Conservation (phyloP, 2,888 invertebrate species). For the Sphaerophoria rueppellii region DNA sequence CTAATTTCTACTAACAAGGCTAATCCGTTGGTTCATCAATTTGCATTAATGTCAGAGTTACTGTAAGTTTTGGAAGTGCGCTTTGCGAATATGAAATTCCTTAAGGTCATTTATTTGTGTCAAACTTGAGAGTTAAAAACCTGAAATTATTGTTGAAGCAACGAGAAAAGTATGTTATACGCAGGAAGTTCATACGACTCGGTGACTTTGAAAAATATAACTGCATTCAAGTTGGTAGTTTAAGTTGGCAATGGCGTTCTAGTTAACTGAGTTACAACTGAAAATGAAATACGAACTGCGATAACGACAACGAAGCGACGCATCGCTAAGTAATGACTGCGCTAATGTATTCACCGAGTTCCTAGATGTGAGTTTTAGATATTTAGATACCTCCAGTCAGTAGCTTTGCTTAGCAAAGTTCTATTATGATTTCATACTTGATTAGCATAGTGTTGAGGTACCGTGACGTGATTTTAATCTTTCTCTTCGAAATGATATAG, state of each 20-base stretch:
- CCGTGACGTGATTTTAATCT: conserved; percentile 44
- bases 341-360: not conserved
- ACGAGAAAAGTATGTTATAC: too few species aligned
- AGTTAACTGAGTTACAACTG: conserved; percentile 49
- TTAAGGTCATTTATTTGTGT: not conserved
- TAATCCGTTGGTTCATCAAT: conserved; percentile 66
- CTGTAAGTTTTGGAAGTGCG: conserved; percentile 13
- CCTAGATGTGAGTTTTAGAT: conserved; percentile 42
- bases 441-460: conserved; percentile 58
- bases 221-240: not conserved
- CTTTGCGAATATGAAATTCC: not conserved
- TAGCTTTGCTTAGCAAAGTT: conserved; percentile 33
- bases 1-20: conserved; percentile 66
- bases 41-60: conserved; percentile 56
- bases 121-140: not conserved
- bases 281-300: conserved; percentile 52
- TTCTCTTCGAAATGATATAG: not conserved
- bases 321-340: conserved; percentile 29
- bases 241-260: conserved; percentile 27
- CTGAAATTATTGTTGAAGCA: too few species aligned
- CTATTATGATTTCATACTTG: conserved; percentile 54
- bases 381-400: not conserved
- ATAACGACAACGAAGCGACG: not conserved
- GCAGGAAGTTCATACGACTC: not conserved
- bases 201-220: not conserved